Evolutionary conservation across 2,888 invertebrate species (phyloP), one percentile per base, ranked within the genome.

Genomic region (Cenopis cana): DNA sequence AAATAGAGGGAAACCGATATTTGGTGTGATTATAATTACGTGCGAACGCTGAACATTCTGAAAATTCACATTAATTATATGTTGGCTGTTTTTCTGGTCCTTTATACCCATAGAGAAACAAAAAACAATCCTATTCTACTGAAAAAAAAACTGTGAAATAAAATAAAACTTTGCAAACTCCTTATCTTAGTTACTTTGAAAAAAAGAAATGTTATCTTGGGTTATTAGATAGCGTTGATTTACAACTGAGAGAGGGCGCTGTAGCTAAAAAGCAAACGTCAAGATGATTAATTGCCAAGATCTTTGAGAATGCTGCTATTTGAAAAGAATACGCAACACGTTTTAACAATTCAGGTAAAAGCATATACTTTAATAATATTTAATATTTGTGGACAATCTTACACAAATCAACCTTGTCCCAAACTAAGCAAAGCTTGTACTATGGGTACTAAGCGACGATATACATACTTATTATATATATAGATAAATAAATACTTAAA

Each of bases 141-240:
- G 11, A 38, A 64, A 38, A 54, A 54, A 55, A 38, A 65, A 65
- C 29, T 41, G 10, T 60, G 14, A 54, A 60, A 66, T 70, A 60
- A 70, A 70, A 66, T 65, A 54, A 65, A 70, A 70, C 70, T 70
- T 70, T 11, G 17, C 57, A 5, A 6, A 59, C 46, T 17, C n/a
- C 59, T 66, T 71, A 70, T 66, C 59, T 20, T 11, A n/a, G 17
- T 36, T 55, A 67, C 54, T 67, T 61, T 24, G 59, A 60, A 67
- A 46, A 61, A n/a, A n/a, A n/a, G n/a, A n/a, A 57, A 59, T 71
- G 65, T 86, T 89, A 91, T 90, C 90, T 88, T 83, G 87, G 86
- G 86, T 88, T 89, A 88, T 89, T 90, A 89, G 89, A 91, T 91
- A 90, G 89, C 86, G 80, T 79, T 91, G 90, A 91, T 91, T 91